Evolutionary conservation across 2,797 vertebrate genomes (phyloP).

Genomic region (Molossus alvarezi): DNA sequence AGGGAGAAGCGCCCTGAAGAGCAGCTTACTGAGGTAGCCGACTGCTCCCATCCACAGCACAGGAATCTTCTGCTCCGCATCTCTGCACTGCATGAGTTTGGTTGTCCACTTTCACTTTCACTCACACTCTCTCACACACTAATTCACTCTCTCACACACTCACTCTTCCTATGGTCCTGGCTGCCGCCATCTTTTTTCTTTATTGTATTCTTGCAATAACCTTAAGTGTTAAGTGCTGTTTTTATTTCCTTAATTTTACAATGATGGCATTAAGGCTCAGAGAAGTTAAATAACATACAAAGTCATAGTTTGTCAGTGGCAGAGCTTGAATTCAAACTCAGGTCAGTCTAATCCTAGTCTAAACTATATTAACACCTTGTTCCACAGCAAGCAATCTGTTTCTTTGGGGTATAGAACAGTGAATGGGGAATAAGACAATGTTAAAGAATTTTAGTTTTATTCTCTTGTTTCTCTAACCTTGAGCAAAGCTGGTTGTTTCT

Average conservation of each 20-base stretch:
- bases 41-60: too few species aligned
- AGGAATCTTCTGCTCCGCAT: too few species aligned
- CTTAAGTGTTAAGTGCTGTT: conserved; percentile 35
- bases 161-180: too few species aligned
- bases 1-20: too few species aligned
- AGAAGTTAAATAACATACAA: not conserved
- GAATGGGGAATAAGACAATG: not conserved
- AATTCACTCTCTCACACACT: too few species aligned
- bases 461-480: conserved; percentile 43
- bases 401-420: conserved; percentile 13
- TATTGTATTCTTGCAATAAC: conserved; percentile 4
- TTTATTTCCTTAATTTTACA: conserved; percentile 25
- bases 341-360: not conserved
- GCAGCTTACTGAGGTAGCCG: too few species aligned
- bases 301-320: not conserved
- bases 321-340: not conserved
- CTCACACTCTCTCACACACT: too few species aligned
- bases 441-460: conserved; percentile 31
- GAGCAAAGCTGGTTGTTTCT: conserved; percentile 24
- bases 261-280: conserved; percentile 2
- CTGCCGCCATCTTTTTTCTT: too few species aligned
- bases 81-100: too few species aligned
- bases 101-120: too few species aligned
- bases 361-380: not conserved
- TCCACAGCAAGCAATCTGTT: conserved; percentile 25